phyloP scores from a whole-genome alignment of 1,140 invertebrate genomes.

The Aphidius gifuensis region DNA sequence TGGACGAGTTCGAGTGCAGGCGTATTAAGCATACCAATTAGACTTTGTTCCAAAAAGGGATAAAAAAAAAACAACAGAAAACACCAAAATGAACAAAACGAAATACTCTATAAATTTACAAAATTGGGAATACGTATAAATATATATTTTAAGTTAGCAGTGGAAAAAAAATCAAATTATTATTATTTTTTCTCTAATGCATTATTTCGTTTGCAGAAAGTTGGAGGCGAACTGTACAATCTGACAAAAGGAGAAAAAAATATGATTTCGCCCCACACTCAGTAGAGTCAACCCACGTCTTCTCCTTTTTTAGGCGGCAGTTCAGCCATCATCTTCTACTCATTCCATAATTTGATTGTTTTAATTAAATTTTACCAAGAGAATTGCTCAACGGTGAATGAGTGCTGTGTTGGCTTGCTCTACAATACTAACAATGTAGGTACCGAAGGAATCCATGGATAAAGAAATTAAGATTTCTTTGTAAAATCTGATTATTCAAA shows the following conservation, averaged over 20 bases:
- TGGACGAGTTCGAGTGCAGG: not conserved
- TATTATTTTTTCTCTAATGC: conserved; percentile 8
- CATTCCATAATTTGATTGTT: conserved; percentile 56
- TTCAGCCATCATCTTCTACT: conserved; percentile 26
- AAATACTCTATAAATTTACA: too few relatives aligned
- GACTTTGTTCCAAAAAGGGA: not conserved
- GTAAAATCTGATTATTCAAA: too few relatives aligned
- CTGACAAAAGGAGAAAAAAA: not conserved
- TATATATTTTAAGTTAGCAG: not conserved
- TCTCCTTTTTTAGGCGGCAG: too few relatives aligned
- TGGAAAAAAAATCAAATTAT: not conserved
- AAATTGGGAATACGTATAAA: not conserved
- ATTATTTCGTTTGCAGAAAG: not conserved
- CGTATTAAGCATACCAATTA: conserved; percentile 10
- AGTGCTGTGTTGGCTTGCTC: too few relatives aligned
- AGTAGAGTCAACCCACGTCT: too few relatives aligned
- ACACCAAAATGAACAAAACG: not conserved
- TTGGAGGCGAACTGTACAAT: too few relatives aligned
- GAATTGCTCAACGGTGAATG: too few relatives aligned
- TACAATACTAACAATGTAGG: too few relatives aligned
- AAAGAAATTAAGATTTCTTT: too few relatives aligned
- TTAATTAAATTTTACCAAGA: conserved; percentile 55
- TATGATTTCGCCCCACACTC: conserved; percentile 1
- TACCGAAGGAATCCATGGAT: too few relatives aligned
- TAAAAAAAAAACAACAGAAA: not conserved